phyloP scores from a whole-genome alignment of 2,113 vertebrate genomes.

The Neotoma lepida region DNA sequence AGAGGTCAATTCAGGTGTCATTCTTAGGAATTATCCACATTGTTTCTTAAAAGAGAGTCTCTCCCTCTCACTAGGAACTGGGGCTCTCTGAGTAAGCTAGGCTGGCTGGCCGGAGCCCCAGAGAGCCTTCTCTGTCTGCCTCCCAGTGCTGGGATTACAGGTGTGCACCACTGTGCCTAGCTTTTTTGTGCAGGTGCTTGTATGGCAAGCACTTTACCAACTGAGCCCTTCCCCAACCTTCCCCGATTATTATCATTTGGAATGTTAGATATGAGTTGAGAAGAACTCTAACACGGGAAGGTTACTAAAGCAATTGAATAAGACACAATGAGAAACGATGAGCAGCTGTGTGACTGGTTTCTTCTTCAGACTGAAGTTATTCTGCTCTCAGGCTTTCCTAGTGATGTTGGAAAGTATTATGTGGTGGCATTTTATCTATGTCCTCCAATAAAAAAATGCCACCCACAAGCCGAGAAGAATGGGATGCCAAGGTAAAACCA shows the following conservation, averaged over 20 bases:
- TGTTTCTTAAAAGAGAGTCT: not conserved
- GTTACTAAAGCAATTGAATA: not conserved
- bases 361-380: too few relatives aligned
- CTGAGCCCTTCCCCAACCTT: not conserved
- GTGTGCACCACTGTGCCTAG: not conserved
- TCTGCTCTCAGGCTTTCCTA: not conserved
- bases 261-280: not conserved
- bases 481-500: too few relatives aligned
- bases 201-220: not conserved
- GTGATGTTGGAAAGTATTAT: slow-evolving; percentile 10
- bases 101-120: not conserved
- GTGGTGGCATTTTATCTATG: too few relatives aligned
- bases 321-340: not conserved
- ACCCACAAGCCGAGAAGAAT: too few relatives aligned
- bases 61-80: not conserved
- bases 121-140: not conserved
- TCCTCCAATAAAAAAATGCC: too few relatives aligned
- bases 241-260: not conserved
- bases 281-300: not conserved
- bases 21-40: not conserved
- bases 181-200: not conserved
- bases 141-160: not conserved
- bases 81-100: not conserved
- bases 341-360: not conserved
- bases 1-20: not conserved